These are phyloP conservation scores for Escarpia spicata DNA, from an alignment of 2,888 invertebrate species.

Conservation along the genomic window DNA sequence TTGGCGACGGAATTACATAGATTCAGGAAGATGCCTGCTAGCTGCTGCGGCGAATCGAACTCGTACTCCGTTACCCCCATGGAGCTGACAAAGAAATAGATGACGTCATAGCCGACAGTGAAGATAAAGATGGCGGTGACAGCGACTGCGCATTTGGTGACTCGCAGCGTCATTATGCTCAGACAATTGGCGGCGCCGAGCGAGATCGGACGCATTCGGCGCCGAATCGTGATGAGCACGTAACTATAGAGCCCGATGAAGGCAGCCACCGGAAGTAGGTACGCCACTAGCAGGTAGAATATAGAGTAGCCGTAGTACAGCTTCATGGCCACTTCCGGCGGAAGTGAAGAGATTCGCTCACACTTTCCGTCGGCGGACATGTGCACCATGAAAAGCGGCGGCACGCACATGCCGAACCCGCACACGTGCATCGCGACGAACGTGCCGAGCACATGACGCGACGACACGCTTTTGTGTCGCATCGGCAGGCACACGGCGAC, in stretches of 20 bases:
- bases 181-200: slow-evolving; percentile 4
- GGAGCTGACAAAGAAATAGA: neutral
- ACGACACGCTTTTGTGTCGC: neutral
- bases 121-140: neutral
- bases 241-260: neutral
- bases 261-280: neutral
- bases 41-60: neutral
- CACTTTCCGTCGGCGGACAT: neutral
- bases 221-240: neutral
- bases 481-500: neutral
- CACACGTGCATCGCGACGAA: neutral
- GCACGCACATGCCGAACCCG: neutral
- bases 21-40: neutral
- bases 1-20: neutral
- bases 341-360: neutral
- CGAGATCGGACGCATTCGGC: neutral
- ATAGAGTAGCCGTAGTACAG: neutral
- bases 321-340: neutral
- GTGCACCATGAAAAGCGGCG: neutral
- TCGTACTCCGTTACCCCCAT: neutral
- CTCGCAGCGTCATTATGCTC: neutral
- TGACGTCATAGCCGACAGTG: neutral
- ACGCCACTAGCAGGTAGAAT: neutral
- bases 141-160: neutral
- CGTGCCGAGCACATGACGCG: neutral